Percentiles rank a stretch among this genome's conserved stretches.
phyloP scores from a whole-genome alignment of 2,797 vertebrate genomes.

The Lateolabrax maculatus region DNA sequence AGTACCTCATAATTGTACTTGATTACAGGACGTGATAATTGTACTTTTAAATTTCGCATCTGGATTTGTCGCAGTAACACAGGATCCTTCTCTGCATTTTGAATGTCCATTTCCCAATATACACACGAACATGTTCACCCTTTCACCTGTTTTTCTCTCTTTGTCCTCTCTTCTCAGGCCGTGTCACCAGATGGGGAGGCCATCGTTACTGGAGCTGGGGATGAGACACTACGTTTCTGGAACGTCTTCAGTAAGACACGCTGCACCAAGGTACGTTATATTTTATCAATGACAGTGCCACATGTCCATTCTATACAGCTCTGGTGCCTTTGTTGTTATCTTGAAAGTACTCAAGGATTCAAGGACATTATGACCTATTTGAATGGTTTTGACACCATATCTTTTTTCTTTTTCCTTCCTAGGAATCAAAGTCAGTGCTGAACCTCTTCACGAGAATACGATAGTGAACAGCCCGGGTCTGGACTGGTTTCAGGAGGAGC shows the following conservation, averaged over 20 bases:
- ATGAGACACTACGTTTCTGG: conserved; percentile 90
- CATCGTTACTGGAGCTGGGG: conserved; percentile 89
- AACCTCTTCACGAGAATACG: conserved; percentile 91
- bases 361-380: background rate
- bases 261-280: conserved; percentile 86
- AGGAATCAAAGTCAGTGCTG: conserved; percentile 90
- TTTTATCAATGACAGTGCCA: fast-evolving
- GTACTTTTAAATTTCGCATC: too few relatives aligned
- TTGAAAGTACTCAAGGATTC: background rate
- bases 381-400: background rate
- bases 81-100: background rate
- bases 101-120: background rate
- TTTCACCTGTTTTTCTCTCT: background rate
- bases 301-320: background rate
- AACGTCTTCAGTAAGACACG: conserved; percentile 91
- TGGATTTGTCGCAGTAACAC: too few relatives aligned
- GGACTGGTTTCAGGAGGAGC: conserved; percentile 40
- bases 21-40: background rate
- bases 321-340: background rate
- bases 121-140: background rate
- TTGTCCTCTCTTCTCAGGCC: conserved; percentile 71
- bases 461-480: conserved; percentile 67
- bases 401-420: conserved; percentile 3
- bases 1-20: background rate
- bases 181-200: conserved; percentile 89